Percentiles rank a stretch among this genome's conserved stretches.
phyloP scores from a whole-genome alignment of 2,797 vertebrate genomes.

The Pipistrellus pipistrellus region DNA sequence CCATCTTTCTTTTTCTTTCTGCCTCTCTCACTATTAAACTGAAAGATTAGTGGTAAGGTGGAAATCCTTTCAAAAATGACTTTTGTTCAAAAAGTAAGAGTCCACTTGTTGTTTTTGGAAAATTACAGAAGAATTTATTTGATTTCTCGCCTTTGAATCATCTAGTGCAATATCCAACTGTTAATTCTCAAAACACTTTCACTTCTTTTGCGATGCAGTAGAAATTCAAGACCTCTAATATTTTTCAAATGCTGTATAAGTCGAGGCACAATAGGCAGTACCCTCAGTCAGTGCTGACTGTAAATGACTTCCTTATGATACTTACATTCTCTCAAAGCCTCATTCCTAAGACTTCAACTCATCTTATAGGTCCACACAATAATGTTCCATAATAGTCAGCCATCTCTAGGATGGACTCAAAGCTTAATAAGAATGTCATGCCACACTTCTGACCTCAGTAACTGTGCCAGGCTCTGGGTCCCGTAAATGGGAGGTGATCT shows the following conservation, averaged over 20 bases:
- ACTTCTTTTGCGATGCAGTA: background rate
- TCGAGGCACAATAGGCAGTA: background rate
- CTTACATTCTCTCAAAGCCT: background rate
- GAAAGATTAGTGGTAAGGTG: slow-evolving; percentile 2
- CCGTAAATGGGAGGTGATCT: background rate
- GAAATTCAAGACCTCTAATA: background rate
- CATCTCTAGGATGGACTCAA: background rate
- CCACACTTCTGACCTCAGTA: background rate
- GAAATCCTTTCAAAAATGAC: slow-evolving; percentile 20
- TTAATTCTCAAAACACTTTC: slow-evolving; percentile 10
- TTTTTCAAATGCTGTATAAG: slow-evolving; percentile 15
- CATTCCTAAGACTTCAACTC: background rate
- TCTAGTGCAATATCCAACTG: background rate
- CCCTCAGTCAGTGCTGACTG: background rate
- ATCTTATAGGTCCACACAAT: background rate
- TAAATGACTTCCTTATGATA: background rate
- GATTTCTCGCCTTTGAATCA: background rate
- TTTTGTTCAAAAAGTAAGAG: slow-evolving; percentile 13
- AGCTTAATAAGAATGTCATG: background rate
- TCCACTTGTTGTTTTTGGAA: background rate
- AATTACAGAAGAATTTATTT: slow-evolving; percentile 29
- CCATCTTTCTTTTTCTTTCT: slow-evolving; percentile 35
- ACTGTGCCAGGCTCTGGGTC: background rate
- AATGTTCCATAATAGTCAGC: background rate
- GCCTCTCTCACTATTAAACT: slow-evolving; percentile 27